A percentile compares a stretch with the other conserved stretches of the same genome.
These are phyloP conservation scores for Sinocyclocheilus anophthalmus DNA, from an alignment of 2,113 vertebrate species.

Conservation along the genomic window DNA sequence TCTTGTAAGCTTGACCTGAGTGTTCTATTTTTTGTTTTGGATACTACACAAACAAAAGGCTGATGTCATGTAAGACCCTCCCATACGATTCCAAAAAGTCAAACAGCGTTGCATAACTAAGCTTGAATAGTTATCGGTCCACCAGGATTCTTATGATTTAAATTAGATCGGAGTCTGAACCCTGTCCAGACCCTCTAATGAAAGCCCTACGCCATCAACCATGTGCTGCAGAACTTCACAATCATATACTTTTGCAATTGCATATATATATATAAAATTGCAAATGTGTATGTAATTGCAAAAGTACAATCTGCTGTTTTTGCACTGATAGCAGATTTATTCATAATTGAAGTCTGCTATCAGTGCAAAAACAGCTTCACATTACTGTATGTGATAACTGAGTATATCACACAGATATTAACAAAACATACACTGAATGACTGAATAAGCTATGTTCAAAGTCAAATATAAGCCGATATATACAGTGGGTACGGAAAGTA, in stretches of 20 bases:
- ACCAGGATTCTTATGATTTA: conserved; percentile 27
- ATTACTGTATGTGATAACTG: too few relatives aligned
- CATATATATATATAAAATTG: too few relatives aligned
- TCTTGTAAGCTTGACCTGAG: conserved; percentile 51
- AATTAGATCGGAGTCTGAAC: conserved; percentile 33
- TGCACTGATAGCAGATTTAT: too few relatives aligned
- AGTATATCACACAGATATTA: too few relatives aligned
- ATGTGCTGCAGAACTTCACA: not conserved
- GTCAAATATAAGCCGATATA: not conserved
- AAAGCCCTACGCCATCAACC: not conserved
- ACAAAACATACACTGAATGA: not conserved
- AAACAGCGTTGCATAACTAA: conserved; percentile 30
- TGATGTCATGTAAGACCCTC: conserved; percentile 40
- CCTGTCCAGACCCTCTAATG: not conserved
- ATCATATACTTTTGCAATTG: not conserved
- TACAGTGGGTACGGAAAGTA: too few relatives aligned
- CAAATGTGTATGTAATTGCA: too few relatives aligned
- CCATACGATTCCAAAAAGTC: not conserved
- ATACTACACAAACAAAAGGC: conserved; percentile 45
- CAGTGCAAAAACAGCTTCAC: too few relatives aligned
- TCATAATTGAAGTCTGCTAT: too few relatives aligned
- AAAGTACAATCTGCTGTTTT: too few relatives aligned
- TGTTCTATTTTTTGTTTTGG: conserved; percentile 55
- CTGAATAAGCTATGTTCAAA: not conserved
- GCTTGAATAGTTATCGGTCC: conserved; percentile 11